These are phyloP conservation scores for Drosophila truncata DNA, from an alignment of 1,140 invertebrate species.

Conservation along the genomic window DNA sequence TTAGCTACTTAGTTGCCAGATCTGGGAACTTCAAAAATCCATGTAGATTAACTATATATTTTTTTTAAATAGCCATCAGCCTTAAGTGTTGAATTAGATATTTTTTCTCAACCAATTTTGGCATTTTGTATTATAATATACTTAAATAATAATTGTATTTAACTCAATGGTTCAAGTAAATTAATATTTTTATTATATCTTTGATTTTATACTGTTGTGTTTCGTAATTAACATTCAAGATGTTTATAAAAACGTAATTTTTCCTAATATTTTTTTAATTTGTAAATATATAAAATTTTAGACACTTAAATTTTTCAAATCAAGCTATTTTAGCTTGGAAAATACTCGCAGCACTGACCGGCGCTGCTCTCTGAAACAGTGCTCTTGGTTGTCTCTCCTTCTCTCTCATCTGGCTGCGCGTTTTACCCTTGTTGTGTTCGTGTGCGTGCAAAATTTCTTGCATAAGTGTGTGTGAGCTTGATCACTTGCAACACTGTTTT, in stretches of 20 bases:
- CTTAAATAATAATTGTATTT: background rate
- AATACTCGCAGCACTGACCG: background rate
- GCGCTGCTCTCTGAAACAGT: background rate
- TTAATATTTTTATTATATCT: background rate
- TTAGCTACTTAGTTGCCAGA: background rate
- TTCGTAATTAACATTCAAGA: too few species aligned
- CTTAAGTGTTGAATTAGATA: background rate
- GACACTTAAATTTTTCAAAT: background rate
- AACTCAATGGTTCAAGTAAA: background rate
- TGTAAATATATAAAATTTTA: background rate
- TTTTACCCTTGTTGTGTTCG: conserved; percentile 63
- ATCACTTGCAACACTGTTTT: conserved; percentile 43
- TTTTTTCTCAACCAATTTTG: background rate
- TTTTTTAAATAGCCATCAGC: background rate
- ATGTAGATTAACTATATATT: too few species aligned
- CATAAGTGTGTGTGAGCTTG: conserved; percentile 30
- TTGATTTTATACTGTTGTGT: background rate
- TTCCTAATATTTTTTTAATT: too few species aligned
- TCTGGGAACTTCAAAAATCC: background rate
- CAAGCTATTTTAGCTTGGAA: background rate
- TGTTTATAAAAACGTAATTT: too few species aligned
- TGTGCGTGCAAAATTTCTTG: conserved; percentile 32
- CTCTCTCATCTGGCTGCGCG: conserved; percentile 21
- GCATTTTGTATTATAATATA: background rate
- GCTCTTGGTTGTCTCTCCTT: conserved; percentile 22